Base-by-base conservation (phyloP, 2,797 vertebrate genomes). In the Spatula versicolor region DNA sequence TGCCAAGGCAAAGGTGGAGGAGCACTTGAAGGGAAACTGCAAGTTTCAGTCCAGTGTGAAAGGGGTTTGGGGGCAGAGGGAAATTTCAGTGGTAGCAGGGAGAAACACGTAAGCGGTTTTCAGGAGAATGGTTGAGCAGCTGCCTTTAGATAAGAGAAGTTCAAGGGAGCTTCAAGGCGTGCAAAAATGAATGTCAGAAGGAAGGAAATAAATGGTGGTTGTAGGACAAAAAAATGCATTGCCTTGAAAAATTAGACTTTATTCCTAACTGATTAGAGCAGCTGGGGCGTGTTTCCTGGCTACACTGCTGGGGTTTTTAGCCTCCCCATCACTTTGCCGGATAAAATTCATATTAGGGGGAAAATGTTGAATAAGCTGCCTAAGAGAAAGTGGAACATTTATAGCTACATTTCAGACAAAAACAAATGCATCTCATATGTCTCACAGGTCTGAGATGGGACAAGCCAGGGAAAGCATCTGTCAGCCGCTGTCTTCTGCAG, bases 381-480 rank as follows among this genome's bases (percentile, higher is more conserved):
- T 48, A 82, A 86, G 73, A 56, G 89, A 67, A 82, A 92, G 33
- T 26, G 37, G 80, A 84, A 84, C 74, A 20, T 91, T 94, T 93
- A 78, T 68, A 82, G 73, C 87, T 78, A 25, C 35, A 6, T 86
- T 91, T 86, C 54, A 86, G 91, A 88, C 48, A 60, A 82, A 95
- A 86, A 5, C 63, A 93, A 86, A 84, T 50, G 33, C 20, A 21
- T 94, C 55, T 96, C 35, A 30, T 66, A n/a, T 79, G 80, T 92
- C 87, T 94, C 74, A 33, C 46, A 64, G 71, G 68, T 93, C 91
- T 84, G 89, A 86, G 85, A 84, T 60, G 58, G 92, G 95, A 91
- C 74, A 90, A 86, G 77, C 66, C 69, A 91, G 84, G 63, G 79
- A 88, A 56, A 86, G 85, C 79, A 89, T 95, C 91, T 93, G 82